These are phyloP conservation scores for Agrochola lychnidis DNA, from an alignment of 2,888 invertebrate species.

Conservation along the genomic window DNA sequence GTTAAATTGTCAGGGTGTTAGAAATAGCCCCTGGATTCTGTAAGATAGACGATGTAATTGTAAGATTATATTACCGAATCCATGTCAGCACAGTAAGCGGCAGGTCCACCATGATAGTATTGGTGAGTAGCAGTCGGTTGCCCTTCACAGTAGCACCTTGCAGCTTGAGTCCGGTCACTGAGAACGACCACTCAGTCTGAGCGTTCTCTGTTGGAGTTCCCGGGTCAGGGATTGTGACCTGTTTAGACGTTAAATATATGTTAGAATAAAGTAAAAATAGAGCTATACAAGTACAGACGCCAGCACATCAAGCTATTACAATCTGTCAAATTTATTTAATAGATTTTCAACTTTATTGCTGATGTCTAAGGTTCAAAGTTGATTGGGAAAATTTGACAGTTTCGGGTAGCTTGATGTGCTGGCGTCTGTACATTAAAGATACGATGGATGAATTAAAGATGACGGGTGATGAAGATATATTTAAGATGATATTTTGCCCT, in stretches of 20 bases:
- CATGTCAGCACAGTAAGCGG: slow-evolving; percentile 97
- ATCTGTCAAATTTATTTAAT: too few species aligned
- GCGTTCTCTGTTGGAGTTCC: slow-evolving; percentile 91
- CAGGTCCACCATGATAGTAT: slow-evolving; percentile 98
- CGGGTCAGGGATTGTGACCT: slow-evolving; percentile 92
- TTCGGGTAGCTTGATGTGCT: too few species aligned
- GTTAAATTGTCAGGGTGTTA: not conserved
- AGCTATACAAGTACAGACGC: too few species aligned
- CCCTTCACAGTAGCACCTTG: slow-evolving; percentile 98
- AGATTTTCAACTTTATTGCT: too few species aligned
- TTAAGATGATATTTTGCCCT: not conserved
- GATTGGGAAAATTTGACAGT: too few species aligned
- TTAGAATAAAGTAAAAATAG: not conserved
- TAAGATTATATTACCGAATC: slow-evolving; percentile 91
- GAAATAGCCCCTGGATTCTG: not conserved
- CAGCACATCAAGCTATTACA: too few species aligned
- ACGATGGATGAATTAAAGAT: not conserved
- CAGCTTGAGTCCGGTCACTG: slow-evolving; percentile 96
- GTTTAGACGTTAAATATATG: slow-evolving; percentile 38
- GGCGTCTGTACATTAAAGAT: not conserved
- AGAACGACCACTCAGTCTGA: slow-evolving; percentile 93
- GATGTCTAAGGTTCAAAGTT: too few species aligned
- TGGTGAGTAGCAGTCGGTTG: slow-evolving; percentile 97
- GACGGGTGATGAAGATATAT: not conserved
- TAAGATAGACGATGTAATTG: not conserved